A percentile compares a stretch with the other conserved stretches of the same genome.
These are phyloP conservation scores for Brachyalestes nurse DNA, from an alignment of 2,797 vertebrate genomes.

Conservation along the genomic window DNA sequence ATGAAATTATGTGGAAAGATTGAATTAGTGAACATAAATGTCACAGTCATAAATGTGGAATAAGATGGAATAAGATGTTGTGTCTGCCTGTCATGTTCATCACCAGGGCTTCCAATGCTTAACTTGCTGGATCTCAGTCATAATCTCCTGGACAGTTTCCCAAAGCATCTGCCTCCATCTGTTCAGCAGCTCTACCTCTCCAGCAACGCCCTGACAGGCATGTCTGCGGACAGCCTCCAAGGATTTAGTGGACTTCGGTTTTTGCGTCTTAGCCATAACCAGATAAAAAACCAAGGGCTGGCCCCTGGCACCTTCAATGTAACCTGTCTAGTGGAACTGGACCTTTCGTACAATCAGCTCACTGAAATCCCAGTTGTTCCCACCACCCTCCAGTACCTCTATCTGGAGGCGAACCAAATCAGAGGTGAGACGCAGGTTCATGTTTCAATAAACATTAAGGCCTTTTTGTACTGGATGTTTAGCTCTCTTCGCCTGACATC, in stretches of 20 bases:
- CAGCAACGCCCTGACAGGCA: constrained; percentile 70
- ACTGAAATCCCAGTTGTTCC: constrained; percentile 71
- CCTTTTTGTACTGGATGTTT: not conserved
- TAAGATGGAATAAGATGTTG: not conserved
- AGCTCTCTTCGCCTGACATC: not conserved
- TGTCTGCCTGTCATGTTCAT: constrained; percentile 37
- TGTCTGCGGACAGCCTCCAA: constrained; percentile 69
- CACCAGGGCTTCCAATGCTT: constrained; percentile 70
- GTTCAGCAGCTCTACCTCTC: constrained; percentile 81
- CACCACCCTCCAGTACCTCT: constrained; percentile 76
- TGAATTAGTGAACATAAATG: not conserved
- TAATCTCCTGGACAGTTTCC: constrained; percentile 72
- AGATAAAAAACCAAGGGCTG: constrained; percentile 62
- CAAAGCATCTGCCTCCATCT: constrained; percentile 72
- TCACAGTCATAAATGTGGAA: constrained; percentile 8
- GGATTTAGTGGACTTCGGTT: constrained; percentile 68
- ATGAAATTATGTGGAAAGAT: not conserved
- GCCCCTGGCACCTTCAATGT: constrained; percentile 70
- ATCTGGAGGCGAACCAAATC: constrained; percentile 81
- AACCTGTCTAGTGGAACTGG: constrained; percentile 79
- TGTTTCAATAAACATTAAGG: not conserved
- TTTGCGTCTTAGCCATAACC: constrained; percentile 75
- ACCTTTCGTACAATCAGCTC: constrained; percentile 80
- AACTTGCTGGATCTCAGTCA: constrained; percentile 76
- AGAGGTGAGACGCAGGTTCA: constrained; percentile 66